Conservation (phyloP, 2,113 vertebrate species). For the Corythornis vintsioides region DNA sequence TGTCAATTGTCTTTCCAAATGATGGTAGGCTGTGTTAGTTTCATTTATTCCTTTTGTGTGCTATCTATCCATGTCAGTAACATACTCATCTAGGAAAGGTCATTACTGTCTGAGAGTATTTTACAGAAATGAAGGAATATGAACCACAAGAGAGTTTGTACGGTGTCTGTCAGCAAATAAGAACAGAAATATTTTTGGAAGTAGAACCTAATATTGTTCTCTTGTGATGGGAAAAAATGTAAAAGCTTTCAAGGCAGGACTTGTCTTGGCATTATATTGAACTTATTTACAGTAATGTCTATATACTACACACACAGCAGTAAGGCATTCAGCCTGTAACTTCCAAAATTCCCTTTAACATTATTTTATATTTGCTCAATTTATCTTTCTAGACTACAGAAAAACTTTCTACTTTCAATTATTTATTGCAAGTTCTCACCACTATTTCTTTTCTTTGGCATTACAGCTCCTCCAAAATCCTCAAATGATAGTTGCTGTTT, state of each 20-base stretch:
- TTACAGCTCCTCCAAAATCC: neutral
- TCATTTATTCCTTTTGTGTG: neutral
- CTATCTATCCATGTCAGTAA: neutral
- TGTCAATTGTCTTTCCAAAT: neutral
- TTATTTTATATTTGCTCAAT: neutral
- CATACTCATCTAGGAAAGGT: neutral
- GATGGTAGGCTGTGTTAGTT: neutral
- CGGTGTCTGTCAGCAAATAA: neutral
- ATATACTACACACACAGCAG: neutral
- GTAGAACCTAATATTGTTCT: neutral
- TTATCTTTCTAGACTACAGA: constrained; percentile 2
- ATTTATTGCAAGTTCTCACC: neutral
- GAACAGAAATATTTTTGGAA: neutral
- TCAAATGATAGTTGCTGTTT: neutral
- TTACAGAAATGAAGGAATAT: neutral
- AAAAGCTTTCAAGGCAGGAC: constrained; percentile 13
- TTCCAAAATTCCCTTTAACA: constrained; percentile 3
- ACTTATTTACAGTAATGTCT: neutral
- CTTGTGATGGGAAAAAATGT: neutral
- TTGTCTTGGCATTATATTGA: constrained; percentile 6
- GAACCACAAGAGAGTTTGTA: neutral
- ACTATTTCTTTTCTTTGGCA: constrained; percentile 27
- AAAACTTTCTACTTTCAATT: constrained; percentile 10
- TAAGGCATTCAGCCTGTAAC: neutral
- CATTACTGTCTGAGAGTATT: neutral